These are phyloP conservation scores for Xylota sylvarum DNA, from an alignment of 2,888 invertebrate species.

Conservation along the genomic window DNA sequence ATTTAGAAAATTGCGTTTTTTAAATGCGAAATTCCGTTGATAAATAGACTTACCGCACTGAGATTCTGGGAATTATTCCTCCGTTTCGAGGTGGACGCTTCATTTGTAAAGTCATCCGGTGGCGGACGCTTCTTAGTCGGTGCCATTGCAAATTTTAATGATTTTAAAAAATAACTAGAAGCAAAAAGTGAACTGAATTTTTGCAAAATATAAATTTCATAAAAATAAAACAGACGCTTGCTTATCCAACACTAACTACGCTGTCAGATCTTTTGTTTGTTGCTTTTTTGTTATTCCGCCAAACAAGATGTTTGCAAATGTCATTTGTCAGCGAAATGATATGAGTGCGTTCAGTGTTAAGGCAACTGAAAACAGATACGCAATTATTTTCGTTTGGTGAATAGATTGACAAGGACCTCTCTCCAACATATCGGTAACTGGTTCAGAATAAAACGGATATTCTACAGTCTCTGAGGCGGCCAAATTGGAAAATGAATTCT, in stretches of 20 bases:
- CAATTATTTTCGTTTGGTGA: too few species aligned
- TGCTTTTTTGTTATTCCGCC: conserved; percentile 1
- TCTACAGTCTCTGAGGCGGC: too few species aligned
- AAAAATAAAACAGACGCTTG: conserved; percentile 1
- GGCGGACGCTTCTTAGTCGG: conserved; percentile 37
- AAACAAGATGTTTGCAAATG: background rate
- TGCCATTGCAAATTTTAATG: conserved; percentile 23
- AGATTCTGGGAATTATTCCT: conserved; percentile 18
- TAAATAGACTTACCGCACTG: background rate
- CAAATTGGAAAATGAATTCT: too few species aligned
- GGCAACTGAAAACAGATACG: too few species aligned
- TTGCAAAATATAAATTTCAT: background rate
- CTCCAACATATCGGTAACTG: too few species aligned
- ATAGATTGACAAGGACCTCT: too few species aligned
- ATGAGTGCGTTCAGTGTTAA: background rate
- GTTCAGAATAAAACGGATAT: too few species aligned
- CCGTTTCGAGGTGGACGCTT: conserved; percentile 43
- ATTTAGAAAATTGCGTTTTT: conserved; percentile 25
- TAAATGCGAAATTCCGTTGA: conserved; percentile 37
- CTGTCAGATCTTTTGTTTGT: conserved; percentile 35
- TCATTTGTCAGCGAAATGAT: background rate
- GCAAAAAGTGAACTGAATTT: background rate
- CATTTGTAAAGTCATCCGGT: background rate
- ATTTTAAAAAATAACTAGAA: conserved; percentile 5
- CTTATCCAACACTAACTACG: background rate